Evolutionary conservation across 1,140 invertebrate genomes (phyloP).

Genomic region (Calycopis cecrops): DNA sequence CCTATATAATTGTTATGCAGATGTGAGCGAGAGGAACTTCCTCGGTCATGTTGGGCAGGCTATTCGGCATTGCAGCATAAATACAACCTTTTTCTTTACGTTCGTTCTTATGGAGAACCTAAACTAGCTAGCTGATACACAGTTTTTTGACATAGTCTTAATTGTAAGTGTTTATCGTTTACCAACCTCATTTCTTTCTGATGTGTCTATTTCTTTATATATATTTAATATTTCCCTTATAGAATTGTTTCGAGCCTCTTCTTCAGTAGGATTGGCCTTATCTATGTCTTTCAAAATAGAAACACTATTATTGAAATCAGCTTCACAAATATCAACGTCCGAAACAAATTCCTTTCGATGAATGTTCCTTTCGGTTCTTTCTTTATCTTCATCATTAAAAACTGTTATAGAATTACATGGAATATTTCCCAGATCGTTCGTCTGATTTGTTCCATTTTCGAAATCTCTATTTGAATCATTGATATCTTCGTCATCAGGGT

Average conservation of each 20-base stretch:
- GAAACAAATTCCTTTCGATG: not conserved
- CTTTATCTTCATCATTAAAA: constrained; percentile 18
- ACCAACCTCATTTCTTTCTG: not conserved
- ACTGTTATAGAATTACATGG: constrained; percentile 9
- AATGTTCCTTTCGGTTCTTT: not conserved
- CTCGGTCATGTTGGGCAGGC: too few species aligned
- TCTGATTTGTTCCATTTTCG: constrained; percentile 26
- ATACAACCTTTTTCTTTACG: too few species aligned
- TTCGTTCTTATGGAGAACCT: too few species aligned
- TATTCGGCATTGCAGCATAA: too few species aligned
- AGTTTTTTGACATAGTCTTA: too few species aligned
- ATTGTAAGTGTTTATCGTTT: too few species aligned
- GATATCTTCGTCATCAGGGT: constrained; percentile 15
- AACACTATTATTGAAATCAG: not conserved
- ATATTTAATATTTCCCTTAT: not conserved
- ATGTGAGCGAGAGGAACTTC: too few species aligned
- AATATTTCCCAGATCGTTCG: constrained; percentile 11
- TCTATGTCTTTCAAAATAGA: not conserved
- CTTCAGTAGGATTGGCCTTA: not conserved
- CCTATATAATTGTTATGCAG: too few species aligned
- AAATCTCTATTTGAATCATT: constrained; percentile 23
- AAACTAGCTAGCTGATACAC: too few species aligned
- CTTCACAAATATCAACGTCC: not conserved
- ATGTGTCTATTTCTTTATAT: not conserved
- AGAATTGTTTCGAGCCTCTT: not conserved